Percentiles rank a stretch among this genome's conserved stretches.
Conservation (phyloP, 2,113 vertebrate species). For the Albula goreensis region DNA sequence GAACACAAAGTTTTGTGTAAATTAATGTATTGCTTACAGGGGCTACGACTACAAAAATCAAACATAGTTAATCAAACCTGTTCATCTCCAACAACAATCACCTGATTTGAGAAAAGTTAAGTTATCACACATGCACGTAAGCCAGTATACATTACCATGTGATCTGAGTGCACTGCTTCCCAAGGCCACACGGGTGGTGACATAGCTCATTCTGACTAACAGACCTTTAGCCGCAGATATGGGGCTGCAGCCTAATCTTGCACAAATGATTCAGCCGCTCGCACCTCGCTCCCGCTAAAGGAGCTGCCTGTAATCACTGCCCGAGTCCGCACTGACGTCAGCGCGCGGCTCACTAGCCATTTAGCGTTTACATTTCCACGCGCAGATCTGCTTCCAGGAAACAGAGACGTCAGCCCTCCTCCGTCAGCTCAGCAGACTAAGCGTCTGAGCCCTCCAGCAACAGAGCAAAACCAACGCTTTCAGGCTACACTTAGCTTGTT, state of each 20-base stretch:
- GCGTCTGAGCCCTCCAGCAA: neutral
- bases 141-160: too few relatives aligned
- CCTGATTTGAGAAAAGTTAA: neutral
- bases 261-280: slow-evolving; percentile 35
- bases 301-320: slow-evolving; percentile 75
- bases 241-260: neutral
- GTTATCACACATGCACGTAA: neutral
- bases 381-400: slow-evolving; percentile 89
- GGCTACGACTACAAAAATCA: neutral
- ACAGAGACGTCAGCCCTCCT: slow-evolving; percentile 81
- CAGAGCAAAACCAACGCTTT: neutral
- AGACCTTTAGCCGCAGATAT: neutral
- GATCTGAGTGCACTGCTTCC: neutral
- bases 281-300: slow-evolving; percentile 60
- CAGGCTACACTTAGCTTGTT: too few relatives aligned
- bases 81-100: neutral
- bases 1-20: neutral
- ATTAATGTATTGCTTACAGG: neutral
- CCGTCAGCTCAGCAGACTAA: slow-evolving; percentile 29
- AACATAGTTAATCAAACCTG: too few relatives aligned
- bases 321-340: slow-evolving; percentile 85
- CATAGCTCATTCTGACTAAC: neutral
- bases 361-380: slow-evolving; percentile 81
- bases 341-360: slow-evolving; percentile 77
- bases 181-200: neutral